Percentiles rank a stretch among this genome's conserved stretches.
phyloP scores from a whole-genome alignment of 1,140 invertebrate species.

The Xylocopa sonorina region DNA sequence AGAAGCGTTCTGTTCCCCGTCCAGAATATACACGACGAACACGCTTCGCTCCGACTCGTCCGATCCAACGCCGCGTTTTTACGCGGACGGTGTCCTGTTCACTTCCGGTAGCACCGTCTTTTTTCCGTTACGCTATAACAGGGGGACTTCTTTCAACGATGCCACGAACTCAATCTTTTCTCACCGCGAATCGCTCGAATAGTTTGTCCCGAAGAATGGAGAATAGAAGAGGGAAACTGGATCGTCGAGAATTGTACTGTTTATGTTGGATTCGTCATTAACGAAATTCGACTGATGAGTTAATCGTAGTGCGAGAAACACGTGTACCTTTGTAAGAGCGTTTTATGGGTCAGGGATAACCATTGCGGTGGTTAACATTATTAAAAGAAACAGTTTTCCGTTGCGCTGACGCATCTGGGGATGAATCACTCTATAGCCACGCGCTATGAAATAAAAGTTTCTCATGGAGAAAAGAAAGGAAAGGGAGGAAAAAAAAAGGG shows the following conservation, averaged over 20 bases:
- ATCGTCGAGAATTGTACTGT: not conserved
- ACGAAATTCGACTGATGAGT: not conserved
- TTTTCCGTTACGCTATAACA: not conserved
- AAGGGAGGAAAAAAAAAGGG: not conserved
- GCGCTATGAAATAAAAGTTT: conserved; percentile 8
- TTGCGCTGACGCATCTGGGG: conserved; percentile 28
- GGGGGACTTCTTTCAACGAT: not conserved
- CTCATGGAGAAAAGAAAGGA: too few relatives aligned
- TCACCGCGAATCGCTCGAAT: too few relatives aligned
- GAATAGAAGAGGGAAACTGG: not conserved
- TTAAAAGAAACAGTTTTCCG: conserved; percentile 23
- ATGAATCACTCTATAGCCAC: conserved; percentile 17
- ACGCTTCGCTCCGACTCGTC: not conserved
- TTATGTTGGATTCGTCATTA: not conserved
- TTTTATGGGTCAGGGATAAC: conserved; percentile 42
- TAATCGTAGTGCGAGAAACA: not conserved
- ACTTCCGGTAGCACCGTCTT: conserved; percentile 3
- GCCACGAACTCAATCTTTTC: not conserved
- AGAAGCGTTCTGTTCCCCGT: not conserved
- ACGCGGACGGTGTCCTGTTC: not conserved
- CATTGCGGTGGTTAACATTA: conserved; percentile 35
- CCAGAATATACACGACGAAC: not conserved
- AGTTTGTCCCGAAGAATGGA: not conserved
- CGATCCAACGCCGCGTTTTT: not conserved
- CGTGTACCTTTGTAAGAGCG: not conserved